A percentile compares a stretch with the other conserved stretches of the same genome.
phyloP scores from a whole-genome alignment of 1,140 invertebrate species.

The Drosophila lacteicornis region DNA sequence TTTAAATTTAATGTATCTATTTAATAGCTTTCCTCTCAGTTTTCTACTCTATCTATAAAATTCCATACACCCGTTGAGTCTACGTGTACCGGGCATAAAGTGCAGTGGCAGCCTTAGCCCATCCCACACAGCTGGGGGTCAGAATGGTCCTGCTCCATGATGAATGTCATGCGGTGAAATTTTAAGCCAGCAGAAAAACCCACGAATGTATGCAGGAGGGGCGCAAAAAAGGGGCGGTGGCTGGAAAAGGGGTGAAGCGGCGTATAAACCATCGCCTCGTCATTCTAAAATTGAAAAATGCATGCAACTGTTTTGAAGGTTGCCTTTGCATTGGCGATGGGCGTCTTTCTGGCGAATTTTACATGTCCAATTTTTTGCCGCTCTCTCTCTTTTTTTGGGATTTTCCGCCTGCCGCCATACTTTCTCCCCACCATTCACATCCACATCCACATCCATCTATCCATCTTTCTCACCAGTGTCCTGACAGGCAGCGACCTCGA shows the following conservation, averaged over 20 bases:
- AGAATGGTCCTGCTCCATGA: slow-evolving; percentile 49
- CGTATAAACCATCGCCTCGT: slow-evolving; percentile 57
- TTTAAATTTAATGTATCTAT: neutral
- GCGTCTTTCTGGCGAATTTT: slow-evolving; percentile 44
- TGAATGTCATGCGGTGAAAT: slow-evolving; percentile 83
- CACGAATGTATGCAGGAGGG: slow-evolving; percentile 21
- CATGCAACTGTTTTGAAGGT: slow-evolving; percentile 82
- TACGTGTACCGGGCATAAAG: slow-evolving; percentile 2
- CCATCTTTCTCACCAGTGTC: slow-evolving; percentile 44
- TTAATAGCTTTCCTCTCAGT: neutral
- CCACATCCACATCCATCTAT: slow-evolving; percentile 29
- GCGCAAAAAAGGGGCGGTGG: neutral
- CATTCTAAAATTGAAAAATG: slow-evolving; percentile 77
- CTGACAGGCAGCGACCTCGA: slow-evolving; percentile 75
- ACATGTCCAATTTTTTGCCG: slow-evolving; percentile 49
- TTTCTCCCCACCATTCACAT: neutral
- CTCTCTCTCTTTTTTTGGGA: slow-evolving; percentile 28
- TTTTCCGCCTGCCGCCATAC: slow-evolving; percentile 7
- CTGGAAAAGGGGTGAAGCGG: slow-evolving; percentile 7
- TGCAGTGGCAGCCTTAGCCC: slow-evolving; percentile 48
- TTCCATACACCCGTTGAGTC: neutral
- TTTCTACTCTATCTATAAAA: neutral
- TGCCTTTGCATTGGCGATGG: slow-evolving; percentile 53
- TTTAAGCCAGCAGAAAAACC: slow-evolving; percentile 65
- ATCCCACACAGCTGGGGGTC: slow-evolving; percentile 49